A percentile compares a stretch with the other conserved stretches of the same genome.
Evolutionary conservation across 2,888 invertebrate species (phyloP).

Genomic region (Drosophila limbata): DNA sequence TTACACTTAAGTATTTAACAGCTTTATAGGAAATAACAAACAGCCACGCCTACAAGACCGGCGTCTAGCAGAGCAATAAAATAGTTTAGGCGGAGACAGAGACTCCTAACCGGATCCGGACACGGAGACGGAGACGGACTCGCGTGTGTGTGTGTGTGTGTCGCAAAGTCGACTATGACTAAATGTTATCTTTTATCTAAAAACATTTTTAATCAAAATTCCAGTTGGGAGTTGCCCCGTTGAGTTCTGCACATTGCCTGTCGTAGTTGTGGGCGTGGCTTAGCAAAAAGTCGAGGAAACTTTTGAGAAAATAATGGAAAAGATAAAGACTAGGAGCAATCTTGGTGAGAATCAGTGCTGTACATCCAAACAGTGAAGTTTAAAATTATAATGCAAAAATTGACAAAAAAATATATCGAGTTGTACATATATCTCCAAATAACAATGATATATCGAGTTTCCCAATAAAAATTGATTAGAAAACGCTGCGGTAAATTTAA

Average conservation of each 20-base stretch:
- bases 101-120: slow-evolving; percentile 22
- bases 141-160: slow-evolving; percentile 14
- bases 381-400: too few relatives aligned
- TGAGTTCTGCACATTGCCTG: slow-evolving; percentile 3
- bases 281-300: neutral
- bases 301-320: neutral
- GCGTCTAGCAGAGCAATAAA: slow-evolving; percentile 55
- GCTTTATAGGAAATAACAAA: slow-evolving; percentile 68
- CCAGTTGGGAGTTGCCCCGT: slow-evolving; percentile 21
- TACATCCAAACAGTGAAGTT: too few relatives aligned
- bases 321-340: neutral
- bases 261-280: slow-evolving; percentile 27
- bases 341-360: neutral
- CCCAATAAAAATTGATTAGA: too few relatives aligned
- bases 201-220: slow-evolving; percentile 75
- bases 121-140: neutral
- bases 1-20: slow-evolving; percentile 80
- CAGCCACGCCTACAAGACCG: slow-evolving; percentile 54
- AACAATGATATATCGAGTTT: too few relatives aligned
- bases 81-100: slow-evolving; percentile 33
- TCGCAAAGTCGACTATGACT: slow-evolving; percentile 28
- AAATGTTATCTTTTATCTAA: slow-evolving; percentile 60
- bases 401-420: too few relatives aligned
- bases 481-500: too few relatives aligned
- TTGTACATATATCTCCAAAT: too few relatives aligned